Base-by-base conservation (phyloP, 1,140 invertebrate genomes). In the Drosophila arizonae region DNA sequence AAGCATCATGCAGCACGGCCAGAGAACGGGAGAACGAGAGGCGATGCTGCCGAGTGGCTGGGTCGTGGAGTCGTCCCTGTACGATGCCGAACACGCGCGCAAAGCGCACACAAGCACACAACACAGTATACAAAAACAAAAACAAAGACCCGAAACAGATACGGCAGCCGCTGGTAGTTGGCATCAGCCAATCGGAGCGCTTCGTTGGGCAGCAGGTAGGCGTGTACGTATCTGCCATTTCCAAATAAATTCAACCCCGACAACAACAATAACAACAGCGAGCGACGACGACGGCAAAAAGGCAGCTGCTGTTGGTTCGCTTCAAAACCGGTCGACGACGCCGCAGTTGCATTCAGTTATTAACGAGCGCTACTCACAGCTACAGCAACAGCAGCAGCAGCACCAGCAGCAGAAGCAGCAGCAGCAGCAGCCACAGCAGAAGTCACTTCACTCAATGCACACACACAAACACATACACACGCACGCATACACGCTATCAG, bases 191-290 rank as follows among this genome's bases (percentile, higher is more conserved):
- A 87, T 87, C 70, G 11, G 36, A 84, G 74, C 62, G 77, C 81
- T 66, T 50, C 60, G 36, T 33, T 9, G 55, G 67, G 79, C 79
- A 73, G 81, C 81, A 88, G 84, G 84, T 88, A 88, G 84, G 84
- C 84, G 84, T 88, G 77, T 76, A 78, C 85, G 68, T 88, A 84
- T 88, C 84, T 88, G 78, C 84, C 84, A 88, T 88, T 88, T 88
- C 84, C 84, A 88, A 89, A 82, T 84, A 88, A 87, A 82, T 88
- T 88, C 84, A 82, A 80, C 85, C 84, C 77, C 80, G 61, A 51
- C 67, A 64, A 77, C 74, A 70, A 33, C 60, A 66, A 46, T 58
- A 64, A 48, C 75, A 77, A 36, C 70, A 61, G 33, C 8, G 36
- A 58, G 45, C 65, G 33, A 52, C 52, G 33, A 33, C 17, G 41